Evolutionary conservation across 1,140 invertebrate genomes (phyloP), one percentile per base, ranked within the genome.

Genomic region (Formica selysi): DNA sequence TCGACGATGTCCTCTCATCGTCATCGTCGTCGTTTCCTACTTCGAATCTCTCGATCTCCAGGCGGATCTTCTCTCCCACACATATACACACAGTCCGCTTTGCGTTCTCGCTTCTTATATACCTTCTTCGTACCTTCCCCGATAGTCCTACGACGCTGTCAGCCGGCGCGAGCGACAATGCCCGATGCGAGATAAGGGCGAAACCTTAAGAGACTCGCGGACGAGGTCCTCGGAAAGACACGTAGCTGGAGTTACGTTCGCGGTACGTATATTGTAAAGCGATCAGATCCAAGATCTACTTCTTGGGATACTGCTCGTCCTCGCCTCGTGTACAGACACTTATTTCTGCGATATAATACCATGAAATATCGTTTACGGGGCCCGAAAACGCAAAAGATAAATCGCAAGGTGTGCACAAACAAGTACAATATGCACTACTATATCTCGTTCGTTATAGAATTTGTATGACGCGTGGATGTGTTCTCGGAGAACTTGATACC

Each of bases 141-240:
- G 65, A 80, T 89, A 91, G 79, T 67, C 83, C 91, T 87, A 71
- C 85, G 85, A 84, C 89, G 91, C 92, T 93, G 94, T 94, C 94
- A 94, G 87, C 85, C 90, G 91, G 90, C 80, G 93, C 94, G 92
- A 95, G 92, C 93, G 93, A 94, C 93, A 94, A 94, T 95, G 91
- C 93, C 89, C 89, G 94, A 94, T 95, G 90, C 89, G 89, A 95
- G 94, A 94, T 94, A 95, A 94, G 84, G 84, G 67, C 71, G 87
- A 76, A 80, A 87, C 83, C 89, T 87, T 88, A 89, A 88, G 87
- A 88, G 70, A 88, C 87, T 87, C 83, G 54, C 38, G 74, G 32
- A 44, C 51, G 32, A 48, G 61, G 51, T 48, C 85, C 59, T 74
- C 61, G 64, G 65, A 86, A 84, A 85, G 86, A 86, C 76, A 87